These are phyloP conservation scores for Drosophila albomicans DNA, from an alignment of 1,140 invertebrate species.

Conservation along the genomic window DNA sequence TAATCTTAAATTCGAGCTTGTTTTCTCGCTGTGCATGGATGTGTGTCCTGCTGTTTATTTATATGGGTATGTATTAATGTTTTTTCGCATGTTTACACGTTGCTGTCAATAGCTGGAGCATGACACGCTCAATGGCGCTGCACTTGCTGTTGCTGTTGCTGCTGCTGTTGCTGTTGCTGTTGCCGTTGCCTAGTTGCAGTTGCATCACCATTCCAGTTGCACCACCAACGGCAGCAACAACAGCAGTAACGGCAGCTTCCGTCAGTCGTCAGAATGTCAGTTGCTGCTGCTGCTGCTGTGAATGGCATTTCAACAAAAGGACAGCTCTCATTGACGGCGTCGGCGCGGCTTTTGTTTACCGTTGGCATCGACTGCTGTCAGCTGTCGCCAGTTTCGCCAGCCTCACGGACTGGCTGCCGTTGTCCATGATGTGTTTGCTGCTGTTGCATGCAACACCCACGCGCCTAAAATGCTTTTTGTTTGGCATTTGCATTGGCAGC, in stretches of 20 bases:
- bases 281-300: neutral
- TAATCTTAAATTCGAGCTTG: too few species aligned
- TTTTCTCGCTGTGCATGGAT: neutral
- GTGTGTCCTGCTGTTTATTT: neutral
- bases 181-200: neutral
- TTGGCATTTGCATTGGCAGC: slow-evolving; percentile 17
- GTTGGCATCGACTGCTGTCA: slow-evolving; percentile 16
- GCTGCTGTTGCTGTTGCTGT: neutral
- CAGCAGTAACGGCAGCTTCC: slow-evolving; percentile 18
- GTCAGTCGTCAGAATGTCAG: neutral
- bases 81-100: slow-evolving; percentile 16
- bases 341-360: slow-evolving; percentile 33
- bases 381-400: neutral
- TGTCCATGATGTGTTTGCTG: neutral
- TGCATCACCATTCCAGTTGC: slow-evolving; percentile 10
- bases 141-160: neutral
- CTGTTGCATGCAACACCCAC: slow-evolving; percentile 19
- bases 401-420: neutral
- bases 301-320: slow-evolving; percentile 35
- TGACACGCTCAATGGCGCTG: slow-evolving; percentile 33
- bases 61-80: neutral
- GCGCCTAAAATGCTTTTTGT: slow-evolving; percentile 37
- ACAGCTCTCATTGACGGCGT: slow-evolving; percentile 4
- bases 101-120: slow-evolving; percentile 49
- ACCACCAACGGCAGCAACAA: slow-evolving; percentile 1